These are phyloP conservation scores for Amazona guildingii DNA, from an alignment of 2,113 vertebrate species.

Conservation along the genomic window DNA sequence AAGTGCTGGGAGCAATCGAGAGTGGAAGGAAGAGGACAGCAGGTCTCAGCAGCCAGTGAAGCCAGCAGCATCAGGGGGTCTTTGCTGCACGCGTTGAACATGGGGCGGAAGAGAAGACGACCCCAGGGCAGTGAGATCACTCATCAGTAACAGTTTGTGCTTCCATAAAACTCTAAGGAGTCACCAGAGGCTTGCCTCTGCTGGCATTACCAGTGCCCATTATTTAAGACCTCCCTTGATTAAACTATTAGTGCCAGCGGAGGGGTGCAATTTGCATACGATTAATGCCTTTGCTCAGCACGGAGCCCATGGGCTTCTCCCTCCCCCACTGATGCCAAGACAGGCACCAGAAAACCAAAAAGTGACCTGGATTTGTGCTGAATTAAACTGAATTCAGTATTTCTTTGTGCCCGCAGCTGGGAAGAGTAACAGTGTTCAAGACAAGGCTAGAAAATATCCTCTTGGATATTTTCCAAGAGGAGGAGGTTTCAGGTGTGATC, in stretches of 20 bases:
- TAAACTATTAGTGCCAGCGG: slow-evolving; percentile 42
- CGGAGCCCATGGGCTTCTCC: background rate
- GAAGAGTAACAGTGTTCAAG: background rate
- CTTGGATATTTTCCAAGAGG: background rate
- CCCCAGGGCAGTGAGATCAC: background rate
- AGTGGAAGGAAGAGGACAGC: background rate
- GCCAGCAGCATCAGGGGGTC: background rate
- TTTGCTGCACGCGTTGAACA: background rate
- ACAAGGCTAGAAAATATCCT: background rate
- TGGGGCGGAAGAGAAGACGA: background rate
- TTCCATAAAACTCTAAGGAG: background rate
- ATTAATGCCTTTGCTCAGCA: slow-evolving; percentile 22
- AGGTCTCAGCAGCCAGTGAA: background rate
- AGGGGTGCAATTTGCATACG: slow-evolving; percentile 48
- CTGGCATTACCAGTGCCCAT: background rate
- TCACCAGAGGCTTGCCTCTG: background rate
- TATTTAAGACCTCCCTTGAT: slow-evolving; percentile 57
- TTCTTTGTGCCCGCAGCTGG: background rate
- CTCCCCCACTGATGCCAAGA: background rate
- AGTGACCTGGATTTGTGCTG: background rate
- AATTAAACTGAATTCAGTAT: background rate
- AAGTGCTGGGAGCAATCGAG: background rate
- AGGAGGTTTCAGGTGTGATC: background rate
- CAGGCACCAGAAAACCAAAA: background rate
- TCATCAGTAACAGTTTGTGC: background rate